Evolutionary conservation across 2,888 invertebrate genomes (phyloP), one percentile per base, ranked within the genome.

Genomic region (Drosophila helvetica): DNA sequence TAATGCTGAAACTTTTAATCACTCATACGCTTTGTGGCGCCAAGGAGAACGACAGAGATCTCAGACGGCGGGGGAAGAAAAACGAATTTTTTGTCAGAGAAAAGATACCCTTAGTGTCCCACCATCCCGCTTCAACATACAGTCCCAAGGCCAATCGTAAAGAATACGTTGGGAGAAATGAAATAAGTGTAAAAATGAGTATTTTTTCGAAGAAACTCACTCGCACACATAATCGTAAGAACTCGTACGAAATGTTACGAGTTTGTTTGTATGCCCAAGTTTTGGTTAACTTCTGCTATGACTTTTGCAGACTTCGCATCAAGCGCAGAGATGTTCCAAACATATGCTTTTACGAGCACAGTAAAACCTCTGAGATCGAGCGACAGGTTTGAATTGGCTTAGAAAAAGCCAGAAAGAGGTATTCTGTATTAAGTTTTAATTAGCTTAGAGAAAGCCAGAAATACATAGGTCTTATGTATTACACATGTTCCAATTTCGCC

Each of bases 1-100:
- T 77, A 86, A 86, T 86, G 87, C 75, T 64, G 51, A 88, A 86
- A 86, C 74, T 88, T 86, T 80, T 86, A 88, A 86, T 88, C 86
- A 86, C 87, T 88, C 86, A 80, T 78, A 85, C 85, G 80, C 75
- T 68, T 77, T 75, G 74, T 77, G 77, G 72, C 77, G 75, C 77
- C 71, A 65, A 57, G 22, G 45, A 30, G 55, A 68, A 61, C 38
- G 56, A 57, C 66, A 43, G 66, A 58, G 69, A 65, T 55, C 43
- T 33, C 1, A 12, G 30, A 10, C 43, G 59, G 64, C 30, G 43
- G 45, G 47, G 54, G 53, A 42, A 56, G 17, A 3, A 66, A 51
- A 51, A 47, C 10, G 30, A 50, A 52, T 72, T 69, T 38, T 42
- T 19, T 60, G 38, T 46, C n/a, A n/a, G n/a, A n/a, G n/a, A n/a